Base-by-base conservation (phyloP, 92 coral and sea anemone species). In the Isaurus tuberculatus region DNA sequence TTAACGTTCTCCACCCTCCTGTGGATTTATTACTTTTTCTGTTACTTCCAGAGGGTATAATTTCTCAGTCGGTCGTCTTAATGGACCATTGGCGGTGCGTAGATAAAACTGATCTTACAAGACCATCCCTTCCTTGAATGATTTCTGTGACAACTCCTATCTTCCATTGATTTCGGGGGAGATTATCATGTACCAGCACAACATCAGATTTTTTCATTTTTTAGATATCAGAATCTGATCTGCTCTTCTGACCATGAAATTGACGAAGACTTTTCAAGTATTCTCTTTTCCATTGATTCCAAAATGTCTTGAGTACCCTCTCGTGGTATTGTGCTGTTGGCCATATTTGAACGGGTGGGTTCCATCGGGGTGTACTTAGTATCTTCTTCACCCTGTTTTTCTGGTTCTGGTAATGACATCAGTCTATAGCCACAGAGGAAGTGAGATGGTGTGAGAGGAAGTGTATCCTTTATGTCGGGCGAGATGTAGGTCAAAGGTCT, bases 121-220 rank as follows among this genome's bases (percentile, higher is more conserved):
- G 46, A 49, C 82, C 86, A 36, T 87, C 86, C 57, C 57, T 81
- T n/a, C 90, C 86, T 23, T 72, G 75, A 37, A 87, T 60, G 67
- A 69, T 72, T 36, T 73, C 60, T 55, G 81, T 79, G 9, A 81
- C 55, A 17, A 42, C 77, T 17, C 75, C 78, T 46, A 86, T 15
- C 48, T 65, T 81, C 90, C 90, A 87, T 15, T 57, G 73, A 53
- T 61, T 57, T 72, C 86, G 49, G 33, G 86, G 72, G n/a, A 69
- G 78, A n/a, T 72, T 75, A 33, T 80, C 85, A 27, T 80, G 70
- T 43, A 87, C 14, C 30, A 87, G 26, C 19, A 87, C 83, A 17
- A 81, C 80, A 72, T 87, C 86, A n/a, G 83, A 86, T 30, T 67
- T 30, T 28, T 79, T 79, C 29, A 69, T 81, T n/a, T n/a, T n/a